Percentiles rank a stretch among this genome's conserved stretches.
phyloP scores from a whole-genome alignment of 1,140 invertebrate genomes.

The Temnothorax longispinosus region DNA sequence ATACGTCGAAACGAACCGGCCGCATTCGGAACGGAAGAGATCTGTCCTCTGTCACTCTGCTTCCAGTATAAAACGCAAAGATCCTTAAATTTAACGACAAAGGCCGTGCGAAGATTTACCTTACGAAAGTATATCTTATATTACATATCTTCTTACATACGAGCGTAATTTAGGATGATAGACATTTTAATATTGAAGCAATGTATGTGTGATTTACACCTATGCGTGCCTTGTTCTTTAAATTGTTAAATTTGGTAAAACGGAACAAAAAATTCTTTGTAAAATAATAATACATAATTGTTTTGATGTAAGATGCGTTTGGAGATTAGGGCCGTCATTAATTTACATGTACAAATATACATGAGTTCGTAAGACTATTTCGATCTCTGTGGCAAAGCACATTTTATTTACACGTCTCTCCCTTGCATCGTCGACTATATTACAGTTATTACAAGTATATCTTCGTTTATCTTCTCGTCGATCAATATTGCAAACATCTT shows the following conservation, averaged over 20 bases:
- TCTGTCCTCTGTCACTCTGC: neutral
- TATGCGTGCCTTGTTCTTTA: neutral
- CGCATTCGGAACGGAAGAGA: conserved; percentile 23
- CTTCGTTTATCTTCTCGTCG: neutral
- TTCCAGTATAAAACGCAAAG: neutral
- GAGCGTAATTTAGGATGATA: conserved; percentile 61
- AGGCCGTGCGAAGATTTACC: neutral
- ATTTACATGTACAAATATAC: conserved; percentile 21
- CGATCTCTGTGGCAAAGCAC: conserved; percentile 21
- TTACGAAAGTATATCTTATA: conserved; percentile 32
- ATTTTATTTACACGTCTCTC: conserved; percentile 7
- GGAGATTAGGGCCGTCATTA: conserved; percentile 42
- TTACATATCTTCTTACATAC: conserved; percentile 62
- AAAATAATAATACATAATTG: conserved; percentile 21
- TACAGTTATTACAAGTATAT: conserved; percentile 31
- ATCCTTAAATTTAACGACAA: conserved; percentile 5
- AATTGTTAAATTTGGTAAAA: neutral
- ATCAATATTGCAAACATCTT: neutral
- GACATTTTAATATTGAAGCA: conserved; percentile 59
- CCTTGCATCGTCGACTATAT: conserved; percentile 9
- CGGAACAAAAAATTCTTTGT: conserved; percentile 9
- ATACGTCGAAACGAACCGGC: conserved; percentile 51
- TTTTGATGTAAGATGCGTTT: conserved; percentile 37
- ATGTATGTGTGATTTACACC: conserved; percentile 18
- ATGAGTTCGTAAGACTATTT: conserved; percentile 19